Evolutionary conservation across 2,797 vertebrate genomes (phyloP), one percentile per base, ranked within the genome.

Genomic region (Alectoris magna): DNA sequence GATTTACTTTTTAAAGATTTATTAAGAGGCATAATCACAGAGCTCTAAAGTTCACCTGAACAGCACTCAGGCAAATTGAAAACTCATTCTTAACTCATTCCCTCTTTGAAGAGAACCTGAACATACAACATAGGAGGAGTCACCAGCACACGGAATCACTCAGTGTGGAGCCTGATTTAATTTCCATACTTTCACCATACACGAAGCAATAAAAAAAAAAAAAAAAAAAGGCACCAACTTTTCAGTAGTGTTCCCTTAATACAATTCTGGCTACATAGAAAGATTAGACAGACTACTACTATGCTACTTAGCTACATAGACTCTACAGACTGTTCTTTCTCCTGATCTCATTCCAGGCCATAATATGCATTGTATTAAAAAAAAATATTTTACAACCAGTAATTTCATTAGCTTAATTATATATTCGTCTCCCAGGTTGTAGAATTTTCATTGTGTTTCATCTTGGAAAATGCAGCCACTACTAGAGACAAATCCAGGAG

Each of bases 31-130:
- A 79, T 82, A 88, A 93, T 91, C 69, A 71, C 38, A 43, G 43
- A 60, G 39, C 90, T 87, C 59, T 56, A 60, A 62, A 87, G 55
- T 70, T 91, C 72, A 53, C 56, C 84, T 63, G 43, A 92, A 41
- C 21, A 75, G 56, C 79, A 77, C 43, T 71, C 81, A 48, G 41
- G 70, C 29, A 59, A 79, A 70, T 1, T 66, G 69, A 72, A 73
- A 91, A 84, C 24, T 60, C 43, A 84, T 67, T 64, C 21, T 62
- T 36, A 36, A 76, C 85, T 60, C 56, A 31, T 60, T 29, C 29
- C 36, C 9, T 44, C 41, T 69, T 79, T 55, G 60, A 17, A 78
- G 83, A 87, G 15, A 87, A 48, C 43, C 5, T 34, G n/a, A 56
- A 22, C 38, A 34, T 3, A 22, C 15, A 55, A 55, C 7, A 39